phyloP scores from a whole-genome alignment of 2,797 vertebrate species.

The Anguilla marmorata region DNA sequence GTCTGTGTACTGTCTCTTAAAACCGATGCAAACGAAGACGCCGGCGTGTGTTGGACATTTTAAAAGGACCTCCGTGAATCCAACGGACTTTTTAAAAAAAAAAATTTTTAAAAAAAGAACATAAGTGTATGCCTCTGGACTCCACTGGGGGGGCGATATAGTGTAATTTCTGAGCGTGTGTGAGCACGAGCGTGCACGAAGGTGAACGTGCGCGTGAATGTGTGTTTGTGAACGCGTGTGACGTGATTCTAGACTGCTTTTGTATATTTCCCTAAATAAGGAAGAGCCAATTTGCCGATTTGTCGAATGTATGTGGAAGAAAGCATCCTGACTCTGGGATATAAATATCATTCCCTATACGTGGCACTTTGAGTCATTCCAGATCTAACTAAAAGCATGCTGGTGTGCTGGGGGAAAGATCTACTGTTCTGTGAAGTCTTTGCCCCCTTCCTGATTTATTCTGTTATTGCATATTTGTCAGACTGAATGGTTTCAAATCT shows the following conservation, averaged over 20 bases:
- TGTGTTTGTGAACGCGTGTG: slow-evolving; percentile 14
- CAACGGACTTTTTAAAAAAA: neutral
- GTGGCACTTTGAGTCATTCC: neutral
- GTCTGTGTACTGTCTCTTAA: slow-evolving; percentile 4
- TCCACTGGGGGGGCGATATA: slow-evolving; percentile 1
- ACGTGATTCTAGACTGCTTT: slow-evolving; percentile 15
- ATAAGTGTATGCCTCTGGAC: neutral
- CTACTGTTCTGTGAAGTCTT: too few relatives aligned
- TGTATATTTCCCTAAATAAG: neutral
- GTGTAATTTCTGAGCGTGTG: neutral
- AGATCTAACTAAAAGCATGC: neutral
- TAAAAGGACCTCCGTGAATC: neutral
- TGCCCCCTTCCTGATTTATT: too few relatives aligned
- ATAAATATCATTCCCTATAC: neutral
- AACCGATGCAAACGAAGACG: neutral
- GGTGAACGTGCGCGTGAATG: neutral
- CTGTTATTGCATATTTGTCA: too few relatives aligned
- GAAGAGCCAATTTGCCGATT: slow-evolving; percentile 8
- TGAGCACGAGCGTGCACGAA: neutral
- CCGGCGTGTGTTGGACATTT: neutral
- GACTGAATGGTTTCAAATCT: too few relatives aligned
- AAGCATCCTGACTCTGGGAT: neutral
- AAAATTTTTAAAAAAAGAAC: neutral
- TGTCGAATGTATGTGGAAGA: neutral
- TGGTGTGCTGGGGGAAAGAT: neutral